These are phyloP conservation scores for Fukomys damarensis DNA, from an alignment of 2,113 vertebrate genomes.

Conservation along the genomic window DNA sequence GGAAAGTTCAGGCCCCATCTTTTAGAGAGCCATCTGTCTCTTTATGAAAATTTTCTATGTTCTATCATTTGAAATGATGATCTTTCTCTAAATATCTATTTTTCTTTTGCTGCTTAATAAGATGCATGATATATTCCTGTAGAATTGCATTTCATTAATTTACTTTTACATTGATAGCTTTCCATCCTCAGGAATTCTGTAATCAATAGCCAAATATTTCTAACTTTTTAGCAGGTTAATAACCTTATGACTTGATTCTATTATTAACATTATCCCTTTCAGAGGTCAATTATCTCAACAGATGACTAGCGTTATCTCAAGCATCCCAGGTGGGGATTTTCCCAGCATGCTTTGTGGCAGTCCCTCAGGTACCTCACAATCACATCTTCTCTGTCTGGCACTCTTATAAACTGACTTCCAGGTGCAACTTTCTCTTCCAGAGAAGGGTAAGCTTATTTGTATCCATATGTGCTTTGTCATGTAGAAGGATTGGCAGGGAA, in stretches of 20 bases:
- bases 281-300: constrained; percentile 65
- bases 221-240: constrained; percentile 64
- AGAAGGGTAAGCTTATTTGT: constrained; percentile 73
- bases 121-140: constrained; percentile 18
- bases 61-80: neutral
- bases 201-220: constrained; percentile 67
- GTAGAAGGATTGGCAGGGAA: constrained; percentile 72
- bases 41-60: neutral
- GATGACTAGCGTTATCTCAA: constrained; percentile 68
- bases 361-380: constrained; percentile 52
- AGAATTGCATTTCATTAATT: constrained; percentile 43
- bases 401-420: constrained; percentile 61
- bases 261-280: constrained; percentile 67
- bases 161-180: constrained; percentile 63
- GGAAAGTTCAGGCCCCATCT: neutral
- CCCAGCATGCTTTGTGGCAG: constrained; percentile 53
- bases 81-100: neutral
- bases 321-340: constrained; percentile 71
- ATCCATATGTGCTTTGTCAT: constrained; percentile 72
- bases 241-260: constrained; percentile 65
- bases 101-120: constrained; percentile 26
- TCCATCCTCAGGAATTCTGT: constrained; percentile 53
- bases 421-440: constrained; percentile 74
- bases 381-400: constrained; percentile 66
- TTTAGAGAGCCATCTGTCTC: neutral